Base-by-base conservation (phyloP, 2,113 vertebrate genomes). In the Trematocara zebra region DNA sequence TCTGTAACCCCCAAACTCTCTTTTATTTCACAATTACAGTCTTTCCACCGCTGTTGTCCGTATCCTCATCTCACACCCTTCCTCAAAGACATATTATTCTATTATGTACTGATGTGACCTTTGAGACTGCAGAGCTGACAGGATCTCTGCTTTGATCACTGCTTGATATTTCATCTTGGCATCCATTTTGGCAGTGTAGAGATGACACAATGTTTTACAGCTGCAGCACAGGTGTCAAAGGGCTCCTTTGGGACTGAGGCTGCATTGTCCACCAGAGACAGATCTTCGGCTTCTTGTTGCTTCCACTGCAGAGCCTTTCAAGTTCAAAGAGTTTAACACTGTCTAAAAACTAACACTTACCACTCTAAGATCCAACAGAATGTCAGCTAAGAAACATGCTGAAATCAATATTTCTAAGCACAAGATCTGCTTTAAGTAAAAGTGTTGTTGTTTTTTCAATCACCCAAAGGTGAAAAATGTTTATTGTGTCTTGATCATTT, bases 41-140 rank as follows among this genome's bases (percentile, higher is more conserved):
- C 69, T 83, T 85, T 67, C 42, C 31, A 10, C 84, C 33, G 8
- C 54, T 59, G 78, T 47, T 40, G 47, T 81, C 37, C 35, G 8
- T 42, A 37, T 83, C 67, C 56, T 86, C 74, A 72, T 86, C 78
- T 84, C 69, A 67, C 47, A 59, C 37, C 40, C 17, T 76, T 81
- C 28, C 52, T 51, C 79, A 33, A 54, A 47, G 4, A 52, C 51
- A 57, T 84, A 57, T 78, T 67, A 83, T 72, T 88, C 89, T 64
- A 61, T 90, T 83, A 88, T 33, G 56, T 59, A 80, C 87, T 78
- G 86, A 87, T 85, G 53, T 84, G 88, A 92, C 92, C 90, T 94
- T 87, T 89, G 47, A 86, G 81, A 87, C 54, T 79, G 76, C 78
- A 40, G 52, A 86, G 87, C 64, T 80, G 78, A 88, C 91, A 86